Evolutionary conservation across 2,113 vertebrate species (phyloP).

Genomic region (Theristicus caerulescens): DNA sequence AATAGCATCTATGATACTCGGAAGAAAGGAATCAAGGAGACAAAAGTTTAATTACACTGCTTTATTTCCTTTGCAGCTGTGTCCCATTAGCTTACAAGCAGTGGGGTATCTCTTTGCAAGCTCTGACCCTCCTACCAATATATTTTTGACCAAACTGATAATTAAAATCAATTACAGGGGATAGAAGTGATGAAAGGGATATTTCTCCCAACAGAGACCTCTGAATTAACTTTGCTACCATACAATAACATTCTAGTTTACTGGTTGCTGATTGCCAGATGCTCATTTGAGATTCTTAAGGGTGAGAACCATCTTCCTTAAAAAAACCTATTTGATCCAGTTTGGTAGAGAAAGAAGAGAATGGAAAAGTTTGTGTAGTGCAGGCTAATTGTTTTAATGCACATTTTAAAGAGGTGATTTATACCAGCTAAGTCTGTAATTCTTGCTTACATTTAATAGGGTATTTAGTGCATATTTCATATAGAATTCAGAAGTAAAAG

Average conservation of each 20-base stretch:
- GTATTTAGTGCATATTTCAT: background rate
- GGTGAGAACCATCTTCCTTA: background rate
- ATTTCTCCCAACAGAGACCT: background rate
- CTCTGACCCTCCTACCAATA: slow-evolving; percentile 53
- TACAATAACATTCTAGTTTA: slow-evolving; percentile 3
- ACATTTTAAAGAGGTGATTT: background rate
- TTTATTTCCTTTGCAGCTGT: slow-evolving; percentile 61
- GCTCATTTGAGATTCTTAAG: background rate
- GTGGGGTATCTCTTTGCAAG: slow-evolving; percentile 12
- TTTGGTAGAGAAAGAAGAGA: background rate
- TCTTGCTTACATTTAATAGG: background rate
- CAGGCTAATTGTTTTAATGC: background rate
- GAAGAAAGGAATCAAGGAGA: slow-evolving; percentile 11
- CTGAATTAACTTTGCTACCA: slow-evolving; percentile 38
- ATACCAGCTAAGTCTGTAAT: background rate
- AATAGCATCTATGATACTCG: background rate
- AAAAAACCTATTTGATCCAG: background rate
- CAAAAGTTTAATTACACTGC: slow-evolving; percentile 54
- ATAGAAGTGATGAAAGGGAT: slow-evolving; percentile 15
- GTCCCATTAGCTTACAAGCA: slow-evolving; percentile 39
- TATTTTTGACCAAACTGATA: slow-evolving; percentile 23
- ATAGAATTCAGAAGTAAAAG: background rate
- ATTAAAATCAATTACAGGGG: slow-evolving; percentile 56
- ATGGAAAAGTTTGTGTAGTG: background rate
- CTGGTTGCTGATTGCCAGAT: background rate